Evolutionary conservation across 2,113 vertebrate genomes (phyloP), one percentile per base, ranked within the genome.

Genomic region (Carassius gibelio): DNA sequence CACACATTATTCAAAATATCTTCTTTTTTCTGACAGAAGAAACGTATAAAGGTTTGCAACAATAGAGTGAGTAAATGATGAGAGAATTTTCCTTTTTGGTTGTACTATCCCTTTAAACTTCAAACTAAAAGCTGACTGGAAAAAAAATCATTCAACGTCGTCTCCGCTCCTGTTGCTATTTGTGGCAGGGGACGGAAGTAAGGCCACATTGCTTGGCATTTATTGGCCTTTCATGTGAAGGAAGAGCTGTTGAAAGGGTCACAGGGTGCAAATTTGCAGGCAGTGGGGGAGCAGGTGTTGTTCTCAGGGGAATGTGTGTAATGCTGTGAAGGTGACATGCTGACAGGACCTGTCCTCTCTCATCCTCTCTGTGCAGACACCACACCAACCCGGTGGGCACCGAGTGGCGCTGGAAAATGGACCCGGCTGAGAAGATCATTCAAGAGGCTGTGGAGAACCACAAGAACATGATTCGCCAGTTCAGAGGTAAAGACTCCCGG

Each of bases 351-450:
- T 84, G 83, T 69, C 77, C 57, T 19, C 10, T 84, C 26, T 59
- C 75, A n/a, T 87, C 88, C 45, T 87, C 5, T 93, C 69, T 55
- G 64, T 36, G 38, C 84, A 99, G 98, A 66, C 97, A 99, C 86
- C 97, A 99, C 89, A 99, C 97, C 13, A 99, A 99, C 87, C 97
- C 97, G 0, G 97, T 99, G 91, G 98, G 98, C 69, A 99, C 97
- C 0, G 97, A 98, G 88, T 99, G 98, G 97, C 93, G 92, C 23
- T 99, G 98, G 98, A 97, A 99, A 88, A 96, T 96, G 97, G 97
- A 99, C 91, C 95, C 95, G 7, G 96, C 98, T 0, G 97, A 99
- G 86, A 86, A 94, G 85, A 99, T 99, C 93, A 89, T 99, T 75
- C 91, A 95, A 88, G 96, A 97, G 21, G 95, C 97, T 3, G 9